Percentiles rank a stretch among this genome's conserved stretches.
phyloP scores from a whole-genome alignment of 2,797 vertebrate species.

The Clarias laeviceps region DNA sequence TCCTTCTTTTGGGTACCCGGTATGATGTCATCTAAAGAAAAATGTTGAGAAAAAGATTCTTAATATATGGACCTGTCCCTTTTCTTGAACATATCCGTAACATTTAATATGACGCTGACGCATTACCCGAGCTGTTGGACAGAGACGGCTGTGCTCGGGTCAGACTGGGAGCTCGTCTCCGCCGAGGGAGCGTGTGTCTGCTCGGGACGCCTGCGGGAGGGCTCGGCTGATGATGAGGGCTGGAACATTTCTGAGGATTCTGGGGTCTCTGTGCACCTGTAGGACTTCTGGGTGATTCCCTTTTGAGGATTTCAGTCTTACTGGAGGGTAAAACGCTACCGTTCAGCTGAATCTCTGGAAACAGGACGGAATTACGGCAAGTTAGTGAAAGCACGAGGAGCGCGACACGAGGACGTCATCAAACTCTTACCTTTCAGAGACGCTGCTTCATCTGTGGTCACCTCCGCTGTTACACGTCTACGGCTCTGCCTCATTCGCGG shows the following conservation, averaged over 20 bases:
- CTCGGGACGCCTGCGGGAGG: conserved; percentile 72
- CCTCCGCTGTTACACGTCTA: conserved; percentile 61
- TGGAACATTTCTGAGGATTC: conserved; percentile 66
- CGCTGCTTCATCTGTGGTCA: neutral
- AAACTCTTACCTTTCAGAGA: conserved; percentile 65
- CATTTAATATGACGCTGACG: neutral
- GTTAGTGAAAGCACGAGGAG: neutral
- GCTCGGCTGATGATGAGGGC: conserved; percentile 73
- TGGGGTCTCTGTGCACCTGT: conserved; percentile 62
- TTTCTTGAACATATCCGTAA: neutral
- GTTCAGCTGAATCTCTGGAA: conserved; percentile 71
- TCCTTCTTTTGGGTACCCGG: conserved; percentile 72
- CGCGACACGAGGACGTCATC: neutral
- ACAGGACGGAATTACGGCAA: neutral
- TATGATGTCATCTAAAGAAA: conserved; percentile 73
- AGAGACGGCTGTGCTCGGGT: conserved; percentile 71
- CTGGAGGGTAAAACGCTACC: conserved; percentile 61
- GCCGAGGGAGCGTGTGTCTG: conserved; percentile 61
- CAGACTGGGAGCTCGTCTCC: conserved; percentile 77
- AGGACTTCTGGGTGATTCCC: conserved; percentile 65
- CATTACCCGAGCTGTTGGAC: conserved; percentile 79
- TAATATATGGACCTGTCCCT: neutral
- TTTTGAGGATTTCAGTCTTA: conserved; percentile 62
- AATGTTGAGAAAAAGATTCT: neutral
- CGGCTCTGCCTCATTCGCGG: conserved; percentile 60